These are phyloP conservation scores for Micrastur ruficollis DNA, from an alignment of 2,797 vertebrate genomes.

Conservation along the genomic window DNA sequence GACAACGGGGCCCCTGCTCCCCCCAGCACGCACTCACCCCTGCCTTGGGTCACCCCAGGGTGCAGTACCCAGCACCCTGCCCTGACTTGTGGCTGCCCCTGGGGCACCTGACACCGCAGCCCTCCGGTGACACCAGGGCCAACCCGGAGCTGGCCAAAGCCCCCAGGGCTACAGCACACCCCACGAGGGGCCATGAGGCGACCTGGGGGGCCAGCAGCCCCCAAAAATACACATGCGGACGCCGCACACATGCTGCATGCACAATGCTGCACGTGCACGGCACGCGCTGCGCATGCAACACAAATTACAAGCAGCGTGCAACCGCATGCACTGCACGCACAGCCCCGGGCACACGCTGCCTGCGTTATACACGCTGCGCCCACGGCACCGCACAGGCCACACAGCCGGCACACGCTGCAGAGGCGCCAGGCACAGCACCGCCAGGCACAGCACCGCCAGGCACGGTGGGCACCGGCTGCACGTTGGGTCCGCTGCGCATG, in stretches of 20 bases:
- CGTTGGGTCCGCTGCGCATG: fast-evolving
- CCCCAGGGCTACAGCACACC: neutral
- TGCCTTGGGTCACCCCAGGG: neutral
- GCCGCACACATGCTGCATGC: neutral
- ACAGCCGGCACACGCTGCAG: fast-evolving
- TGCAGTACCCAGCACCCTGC: neutral
- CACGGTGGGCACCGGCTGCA: fast-evolving
- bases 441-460: neutral
- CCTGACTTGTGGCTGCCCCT: fast-evolving
- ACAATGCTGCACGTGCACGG: fast-evolving
- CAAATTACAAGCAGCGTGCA: neutral
- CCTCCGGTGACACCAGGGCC: fast-evolving
- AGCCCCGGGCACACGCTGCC: neutral
- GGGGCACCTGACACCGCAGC: too few species aligned
- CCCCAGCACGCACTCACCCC: neutral
- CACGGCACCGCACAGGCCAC: fast-evolving
- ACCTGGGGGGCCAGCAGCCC: fast-evolving
- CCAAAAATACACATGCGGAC: fast-evolving
- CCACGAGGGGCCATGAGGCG: fast-evolving
- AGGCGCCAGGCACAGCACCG: neutral
- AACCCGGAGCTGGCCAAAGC: fast-evolving
- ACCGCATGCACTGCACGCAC: neutral
- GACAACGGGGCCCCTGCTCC: neutral
- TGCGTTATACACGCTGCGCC: fast-evolving
- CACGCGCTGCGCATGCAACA: neutral